Evolutionary conservation across 2,797 vertebrate genomes (phyloP), one percentile per base, ranked within the genome.

Genomic region (Aplochiton taeniatus): DNA sequence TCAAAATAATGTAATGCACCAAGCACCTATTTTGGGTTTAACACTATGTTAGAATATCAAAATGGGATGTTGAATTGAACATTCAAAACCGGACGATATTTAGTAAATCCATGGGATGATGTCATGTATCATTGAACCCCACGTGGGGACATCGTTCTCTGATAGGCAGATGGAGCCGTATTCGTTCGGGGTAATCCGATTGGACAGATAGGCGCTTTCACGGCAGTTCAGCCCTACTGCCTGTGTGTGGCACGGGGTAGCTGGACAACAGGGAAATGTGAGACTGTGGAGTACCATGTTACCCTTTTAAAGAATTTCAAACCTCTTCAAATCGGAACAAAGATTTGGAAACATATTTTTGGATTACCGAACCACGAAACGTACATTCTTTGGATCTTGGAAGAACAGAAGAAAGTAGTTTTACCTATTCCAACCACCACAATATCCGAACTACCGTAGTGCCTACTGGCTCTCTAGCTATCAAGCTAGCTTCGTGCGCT

Each of bases 201-300:
- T 94, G 92, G 92, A 90, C 90, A 88, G 90, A 87, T 88, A 87
- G 91, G 84, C 88, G 88, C 91, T 92, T 91, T 92, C 91, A 90
- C 91, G 91, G 92, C 92, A 85, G 93, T 86, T 91, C 91, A 86
- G 91, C 90, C 91, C 81, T 78, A 81, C 90, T 91, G 92, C 88
- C 90, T 92, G 93, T 92, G 91, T 91, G 92, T 93, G 93, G 92
- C 89, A 91, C 90, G 90, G 85, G 77, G 84, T 75, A 84, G 77
- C 88, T 84, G 88, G 83, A 85, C 85, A 87, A 88, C 69, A 80
- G 67, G 82, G 87, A 86, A 87, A 87, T 65, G 87, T 87, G 86
- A 85, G 86, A 82, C 85, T 77, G 86, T 78, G 85, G 85, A 88
- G 87, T 59, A 87, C 87, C 83, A 82, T 84, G 86, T 85, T 86